Base-by-base conservation (phyloP, 2,888 invertebrate genomes). In the Arrhopalites spinosus region DNA sequence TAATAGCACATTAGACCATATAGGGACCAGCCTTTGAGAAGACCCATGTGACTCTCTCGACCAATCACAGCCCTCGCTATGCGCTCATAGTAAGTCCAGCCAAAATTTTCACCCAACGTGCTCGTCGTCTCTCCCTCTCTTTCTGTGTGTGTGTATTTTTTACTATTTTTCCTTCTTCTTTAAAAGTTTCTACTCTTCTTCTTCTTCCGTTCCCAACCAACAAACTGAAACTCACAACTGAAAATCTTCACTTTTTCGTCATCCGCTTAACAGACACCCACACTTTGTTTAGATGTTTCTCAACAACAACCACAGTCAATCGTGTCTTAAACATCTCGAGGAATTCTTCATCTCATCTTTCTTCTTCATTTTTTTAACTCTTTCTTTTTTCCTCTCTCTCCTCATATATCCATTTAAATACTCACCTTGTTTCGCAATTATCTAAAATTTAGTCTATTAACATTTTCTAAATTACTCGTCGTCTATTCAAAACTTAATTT, bases 1-100 rank as follows among this genome's bases (percentile, higher is more conserved):
- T 84, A 84, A 84, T 84, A 83, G 84, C 82, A 82, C 82, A 84
- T 84, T 84, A 84, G 83, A 83, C 84, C 83, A 83, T 81, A 83
- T 83, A 83, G 81, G 83, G 83, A 80, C 81, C 81, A 63, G 68
- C 70, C 73, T 77, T 78, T 74, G 74, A 70, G 69, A 70, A 72
- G 70, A 76, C 75, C 78, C 78, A 78, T 78, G 78, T 78, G 80
- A 80, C 78, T 74, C 73, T 68, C 67, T 74, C 74, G 72, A 72
- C 80, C 80, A 78, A 78, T 78, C 77, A 75, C 64, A 74, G 71
- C 13, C 53, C 69, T 74, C 80, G 80, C 80, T 78, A 77, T 75
- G 27, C 75, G 64, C 73, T 73, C 73, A 73, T 64, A 74, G 66
- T 67, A 74, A 67, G 50, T 36, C 74, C 73, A 73, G 66, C 73